Conservation (phyloP, 37 sponge, comb jelly and placozoan species). For the Chondrilla cf. caribensis region DNA sequence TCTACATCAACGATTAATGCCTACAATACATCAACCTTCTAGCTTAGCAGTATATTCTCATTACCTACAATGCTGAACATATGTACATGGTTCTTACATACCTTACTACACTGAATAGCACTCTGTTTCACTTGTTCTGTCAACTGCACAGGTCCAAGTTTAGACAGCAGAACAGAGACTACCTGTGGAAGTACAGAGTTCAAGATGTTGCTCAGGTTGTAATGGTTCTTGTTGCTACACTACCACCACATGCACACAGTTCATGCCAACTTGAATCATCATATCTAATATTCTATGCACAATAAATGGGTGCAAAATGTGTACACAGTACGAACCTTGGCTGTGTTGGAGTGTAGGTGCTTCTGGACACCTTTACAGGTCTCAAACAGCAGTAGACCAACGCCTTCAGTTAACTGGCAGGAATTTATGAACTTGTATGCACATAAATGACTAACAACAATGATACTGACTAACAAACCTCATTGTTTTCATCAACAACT, state of each 20-base stretch:
- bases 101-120: too few relatives aligned
- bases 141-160: constrained; percentile 22
- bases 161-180: constrained; percentile 40
- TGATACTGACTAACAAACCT: constrained; percentile 2
- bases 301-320: background rate
- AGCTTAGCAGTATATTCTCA: too few relatives aligned
- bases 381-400: constrained; percentile 86
- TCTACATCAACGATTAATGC: too few relatives aligned
- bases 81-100: too few relatives aligned
- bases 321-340: constrained; percentile 7
- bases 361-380: constrained; percentile 69
- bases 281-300: background rate
- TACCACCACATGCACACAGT: too few relatives aligned
- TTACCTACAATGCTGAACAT: too few relatives aligned
- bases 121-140: too few relatives aligned
- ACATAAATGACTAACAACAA: background rate
- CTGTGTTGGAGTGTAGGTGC: constrained; percentile 82
- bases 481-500: background rate
- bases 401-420: constrained; percentile 69
- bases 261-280: too few relatives aligned
- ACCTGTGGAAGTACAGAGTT: background rate
- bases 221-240: too few relatives aligned
- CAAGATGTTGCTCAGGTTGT: too few relatives aligned
- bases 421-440: background rate
- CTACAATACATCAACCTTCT: too few relatives aligned